These are phyloP conservation scores for Nebria salina DNA, from an alignment of 2,888 invertebrate genomes.

Conservation along the genomic window DNA sequence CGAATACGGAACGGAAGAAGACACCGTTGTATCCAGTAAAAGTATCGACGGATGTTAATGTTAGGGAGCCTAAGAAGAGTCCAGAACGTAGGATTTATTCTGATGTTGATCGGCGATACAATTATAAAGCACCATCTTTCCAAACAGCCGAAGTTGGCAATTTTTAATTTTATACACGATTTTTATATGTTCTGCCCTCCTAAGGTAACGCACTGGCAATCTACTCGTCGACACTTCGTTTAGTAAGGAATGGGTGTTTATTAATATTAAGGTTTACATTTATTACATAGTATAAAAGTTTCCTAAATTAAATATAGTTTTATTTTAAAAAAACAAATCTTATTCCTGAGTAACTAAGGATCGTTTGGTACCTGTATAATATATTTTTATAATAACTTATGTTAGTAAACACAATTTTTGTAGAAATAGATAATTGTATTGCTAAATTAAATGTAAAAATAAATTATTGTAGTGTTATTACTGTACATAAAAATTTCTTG, in stretches of 20 bases:
- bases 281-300: too few relatives aligned
- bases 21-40: constrained; percentile 56
- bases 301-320: too few relatives aligned
- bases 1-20: constrained; percentile 53
- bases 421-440: not conserved
- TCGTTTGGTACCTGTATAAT: not conserved
- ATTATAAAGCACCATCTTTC: constrained; percentile 52
- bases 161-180: constrained; percentile 20
- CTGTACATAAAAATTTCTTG: constrained; percentile 31
- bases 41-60: constrained; percentile 59
- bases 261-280: too few relatives aligned
- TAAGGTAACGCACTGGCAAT: not conserved
- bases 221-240: not conserved
- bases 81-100: constrained; percentile 61
- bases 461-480: constrained; percentile 4
- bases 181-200: not conserved
- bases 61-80: constrained; percentile 59
- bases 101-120: constrained; percentile 57
- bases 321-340: not conserved
- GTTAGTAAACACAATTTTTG: not conserved
- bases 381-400: not conserved
- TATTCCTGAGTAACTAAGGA: not conserved
- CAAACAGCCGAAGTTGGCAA: constrained; percentile 48
- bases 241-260: too few relatives aligned
- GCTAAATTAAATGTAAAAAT: not conserved